phyloP scores from a whole-genome alignment of 2,888 invertebrate species.

The Calameuta filiformis region DNA sequence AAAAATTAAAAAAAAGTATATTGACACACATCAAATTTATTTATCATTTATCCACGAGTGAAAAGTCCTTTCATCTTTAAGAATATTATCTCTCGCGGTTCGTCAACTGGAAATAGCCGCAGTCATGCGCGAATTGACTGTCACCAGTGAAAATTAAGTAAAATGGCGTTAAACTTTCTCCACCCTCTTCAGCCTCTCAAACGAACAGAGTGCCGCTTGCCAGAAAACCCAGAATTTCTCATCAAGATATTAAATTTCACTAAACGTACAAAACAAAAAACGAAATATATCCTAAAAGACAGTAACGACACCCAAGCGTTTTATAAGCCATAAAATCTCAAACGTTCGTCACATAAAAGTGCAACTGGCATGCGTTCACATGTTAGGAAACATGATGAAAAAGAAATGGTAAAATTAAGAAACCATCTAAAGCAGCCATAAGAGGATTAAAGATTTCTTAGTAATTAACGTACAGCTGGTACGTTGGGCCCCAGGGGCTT shows the following conservation, averaged over 20 bases:
- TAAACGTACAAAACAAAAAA: neutral
- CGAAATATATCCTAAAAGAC: neutral
- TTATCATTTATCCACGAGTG: neutral
- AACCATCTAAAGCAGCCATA: neutral
- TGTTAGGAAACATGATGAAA: neutral
- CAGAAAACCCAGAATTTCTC: no score
- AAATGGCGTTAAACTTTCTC: slow-evolving; percentile 1
- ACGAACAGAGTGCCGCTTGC: neutral
- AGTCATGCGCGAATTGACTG: slow-evolving; percentile 1
- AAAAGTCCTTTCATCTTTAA: neutral
- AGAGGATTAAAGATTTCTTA: neutral
- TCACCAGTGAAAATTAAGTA: neutral
- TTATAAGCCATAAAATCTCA: neutral
- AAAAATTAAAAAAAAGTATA: neutral
- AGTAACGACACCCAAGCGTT: neutral
- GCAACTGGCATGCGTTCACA: neutral
- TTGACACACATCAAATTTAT: neutral
- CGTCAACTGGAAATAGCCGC: slow-evolving; percentile 1
- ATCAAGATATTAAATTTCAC: neutral
- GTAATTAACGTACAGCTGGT: slow-evolving; percentile 1
- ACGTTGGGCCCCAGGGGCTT: slow-evolving; percentile 2
- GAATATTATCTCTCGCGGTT: slow-evolving; percentile 3
- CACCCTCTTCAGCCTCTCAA: neutral
- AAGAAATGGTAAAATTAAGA: neutral
- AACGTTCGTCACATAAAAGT: neutral